Conservation (phyloP, 2,888 invertebrate genomes). For the Apodemia hepburni region DNA sequence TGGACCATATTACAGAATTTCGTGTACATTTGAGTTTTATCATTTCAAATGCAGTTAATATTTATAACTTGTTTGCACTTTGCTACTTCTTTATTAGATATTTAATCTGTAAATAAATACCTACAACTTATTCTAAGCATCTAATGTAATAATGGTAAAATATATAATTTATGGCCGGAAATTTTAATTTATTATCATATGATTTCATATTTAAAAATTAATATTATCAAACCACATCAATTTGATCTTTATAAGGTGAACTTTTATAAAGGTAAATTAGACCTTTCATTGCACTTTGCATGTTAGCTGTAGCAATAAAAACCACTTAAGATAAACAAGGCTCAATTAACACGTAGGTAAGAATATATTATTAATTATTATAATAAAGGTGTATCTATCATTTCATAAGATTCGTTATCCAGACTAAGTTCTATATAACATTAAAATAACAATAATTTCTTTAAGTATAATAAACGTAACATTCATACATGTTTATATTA, state of each 20-base stretch:
- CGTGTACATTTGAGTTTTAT: slow-evolving; percentile 18
- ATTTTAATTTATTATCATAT: slow-evolving; percentile 14
- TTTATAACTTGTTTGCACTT: background rate
- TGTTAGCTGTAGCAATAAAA: background rate
- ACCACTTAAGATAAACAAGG: too few relatives aligned
- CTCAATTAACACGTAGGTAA: too few relatives aligned
- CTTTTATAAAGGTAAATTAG: too few relatives aligned
- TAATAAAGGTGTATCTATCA: too few relatives aligned
- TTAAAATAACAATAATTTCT: background rate
- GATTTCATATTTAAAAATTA: slow-evolving; percentile 7
- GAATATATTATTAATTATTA: too few relatives aligned
- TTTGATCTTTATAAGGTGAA: too few relatives aligned
- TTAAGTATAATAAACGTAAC: too few relatives aligned
- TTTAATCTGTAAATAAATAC: background rate
- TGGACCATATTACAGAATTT: slow-evolving; percentile 19
- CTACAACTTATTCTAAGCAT: slow-evolving; percentile 28
- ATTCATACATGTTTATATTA: background rate
- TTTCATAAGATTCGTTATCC: too few relatives aligned
- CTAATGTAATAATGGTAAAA: slow-evolving; percentile 26
- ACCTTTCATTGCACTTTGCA: slow-evolving; percentile 36
- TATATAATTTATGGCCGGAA: slow-evolving; percentile 24
- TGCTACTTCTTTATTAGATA: background rate
- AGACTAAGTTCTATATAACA: too few relatives aligned
- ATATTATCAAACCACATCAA: slow-evolving; percentile 1
- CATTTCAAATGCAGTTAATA: background rate